Conservation (phyloP, 1,140 invertebrate genomes). For the Zophobas morio region DNA sequence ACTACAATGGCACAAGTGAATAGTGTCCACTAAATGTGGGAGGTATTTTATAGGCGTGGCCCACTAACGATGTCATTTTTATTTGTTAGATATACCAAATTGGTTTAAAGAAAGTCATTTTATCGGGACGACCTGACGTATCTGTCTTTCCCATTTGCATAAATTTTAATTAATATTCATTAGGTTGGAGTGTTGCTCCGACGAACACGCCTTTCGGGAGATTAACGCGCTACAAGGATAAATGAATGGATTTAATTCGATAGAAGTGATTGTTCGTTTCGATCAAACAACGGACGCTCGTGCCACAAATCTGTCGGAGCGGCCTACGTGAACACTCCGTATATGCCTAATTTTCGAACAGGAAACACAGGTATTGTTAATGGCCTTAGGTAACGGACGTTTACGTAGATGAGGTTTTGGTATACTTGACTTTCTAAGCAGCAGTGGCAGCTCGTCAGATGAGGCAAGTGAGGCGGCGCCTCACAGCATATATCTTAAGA, state of each 20-base stretch:
- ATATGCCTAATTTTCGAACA: too few relatives aligned
- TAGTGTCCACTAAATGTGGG: slow-evolving; percentile 62
- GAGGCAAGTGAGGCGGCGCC: too few relatives aligned
- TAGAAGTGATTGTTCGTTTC: not conserved
- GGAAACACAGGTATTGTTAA: too few relatives aligned
- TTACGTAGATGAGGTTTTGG: too few relatives aligned
- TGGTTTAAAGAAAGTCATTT: slow-evolving; percentile 57
- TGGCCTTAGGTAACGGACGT: too few relatives aligned
- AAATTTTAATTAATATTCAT: slow-evolving; percentile 56
- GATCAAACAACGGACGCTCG: slow-evolving; percentile 4
- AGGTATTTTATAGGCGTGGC: slow-evolving; percentile 63
- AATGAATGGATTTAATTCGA: slow-evolving; percentile 21
- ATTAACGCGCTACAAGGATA: slow-evolving; percentile 43
- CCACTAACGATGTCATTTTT: slow-evolving; percentile 60
- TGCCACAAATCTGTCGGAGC: not conserved
- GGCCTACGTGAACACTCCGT: too few relatives aligned
- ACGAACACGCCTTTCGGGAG: slow-evolving; percentile 24
- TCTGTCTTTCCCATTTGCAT: slow-evolving; percentile 50
- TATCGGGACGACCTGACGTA: slow-evolving; percentile 49
- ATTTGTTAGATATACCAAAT: slow-evolving; percentile 58
- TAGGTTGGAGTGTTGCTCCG: not conserved
- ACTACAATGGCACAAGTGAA: slow-evolving; percentile 63
- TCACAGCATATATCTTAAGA: too few relatives aligned
- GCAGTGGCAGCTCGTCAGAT: too few relatives aligned
- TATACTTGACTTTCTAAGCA: too few relatives aligned